Evolutionary conservation across 1,140 invertebrate genomes (phyloP).

Genomic region (Trichonephila clavipes): DNA sequence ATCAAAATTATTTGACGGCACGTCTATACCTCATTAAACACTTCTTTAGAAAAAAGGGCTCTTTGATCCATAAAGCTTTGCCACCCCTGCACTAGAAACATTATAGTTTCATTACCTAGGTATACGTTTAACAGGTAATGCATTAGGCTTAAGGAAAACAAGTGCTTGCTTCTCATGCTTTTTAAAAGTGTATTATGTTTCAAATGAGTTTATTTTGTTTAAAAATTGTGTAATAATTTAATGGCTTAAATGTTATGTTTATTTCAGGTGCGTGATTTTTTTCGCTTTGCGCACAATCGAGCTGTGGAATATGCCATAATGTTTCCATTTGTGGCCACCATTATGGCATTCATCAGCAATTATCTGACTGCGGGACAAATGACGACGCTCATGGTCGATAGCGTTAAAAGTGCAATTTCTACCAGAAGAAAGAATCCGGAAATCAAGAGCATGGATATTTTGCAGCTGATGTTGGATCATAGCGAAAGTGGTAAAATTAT

Average conservation of each 20-base stretch:
- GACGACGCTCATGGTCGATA: conserved; percentile 79
- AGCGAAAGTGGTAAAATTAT: neutral
- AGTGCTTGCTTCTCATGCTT: too few species aligned
- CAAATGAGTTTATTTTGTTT: too few species aligned
- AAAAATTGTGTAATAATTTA: neutral
- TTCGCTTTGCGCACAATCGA: conserved; percentile 79
- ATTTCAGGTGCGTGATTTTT: conserved; percentile 80
- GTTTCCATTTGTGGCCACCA: conserved; percentile 79
- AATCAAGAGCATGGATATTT: conserved; percentile 73
- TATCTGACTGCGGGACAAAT: conserved; percentile 79
- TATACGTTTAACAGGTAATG: too few species aligned
- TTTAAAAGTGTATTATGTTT: too few species aligned
- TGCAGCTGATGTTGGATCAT: conserved; percentile 78
- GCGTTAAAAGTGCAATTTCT: conserved; percentile 79
- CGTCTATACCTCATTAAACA: too few species aligned
- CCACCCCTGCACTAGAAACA: too few species aligned
- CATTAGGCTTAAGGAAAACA: too few species aligned
- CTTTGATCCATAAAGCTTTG: too few species aligned
- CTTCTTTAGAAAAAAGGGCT: too few species aligned
- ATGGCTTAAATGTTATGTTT: neutral
- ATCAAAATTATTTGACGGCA: too few species aligned
- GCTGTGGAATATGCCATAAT: conserved; percentile 79
- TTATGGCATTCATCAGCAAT: conserved; percentile 79
- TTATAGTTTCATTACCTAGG: too few species aligned
- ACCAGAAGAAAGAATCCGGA: conserved; percentile 76